Percentiles rank a stretch among this genome's conserved stretches.
Conservation (phyloP, 2,888 invertebrate genomes). For the Pristionchus maxplancki region DNA sequence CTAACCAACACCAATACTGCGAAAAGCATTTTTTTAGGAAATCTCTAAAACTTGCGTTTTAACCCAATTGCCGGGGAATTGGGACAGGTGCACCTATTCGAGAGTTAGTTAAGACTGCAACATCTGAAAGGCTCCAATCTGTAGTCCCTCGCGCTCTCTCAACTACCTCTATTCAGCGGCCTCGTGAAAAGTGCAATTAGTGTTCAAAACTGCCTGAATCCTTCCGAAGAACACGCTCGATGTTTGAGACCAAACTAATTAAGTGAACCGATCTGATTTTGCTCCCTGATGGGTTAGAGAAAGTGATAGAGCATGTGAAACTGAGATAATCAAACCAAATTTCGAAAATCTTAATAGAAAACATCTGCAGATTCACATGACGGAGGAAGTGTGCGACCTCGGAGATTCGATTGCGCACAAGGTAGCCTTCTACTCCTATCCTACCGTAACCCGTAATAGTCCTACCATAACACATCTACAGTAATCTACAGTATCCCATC, state of each 20-base stretch:
- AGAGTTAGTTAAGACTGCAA: background rate
- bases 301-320: too few species aligned
- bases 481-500: background rate
- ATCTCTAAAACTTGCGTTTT: too few species aligned
- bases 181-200: background rate
- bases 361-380: conserved; percentile 51
- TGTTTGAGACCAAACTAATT: too few species aligned
- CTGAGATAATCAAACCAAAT: too few species aligned
- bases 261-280: too few species aligned
- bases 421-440: conserved; percentile 20
- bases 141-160: background rate
- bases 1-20: too few species aligned
- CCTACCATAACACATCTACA: too few species aligned
- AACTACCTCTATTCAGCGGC: background rate
- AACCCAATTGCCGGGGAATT: too few species aligned
- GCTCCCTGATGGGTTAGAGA: too few species aligned
- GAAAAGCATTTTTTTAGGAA: too few species aligned
- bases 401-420: conserved; percentile 58
- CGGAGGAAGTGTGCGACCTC: conserved; percentile 58
- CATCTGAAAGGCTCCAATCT: background rate
- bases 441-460: background rate
- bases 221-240: too few species aligned
- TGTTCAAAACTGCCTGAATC: background rate
- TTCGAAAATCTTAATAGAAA: background rate
- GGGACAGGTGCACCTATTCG: too few species aligned